Evolutionary conservation across 2,797 vertebrate genomes (phyloP), one percentile per base, ranked within the genome.

Genomic region (Trachurus trachurus): DNA sequence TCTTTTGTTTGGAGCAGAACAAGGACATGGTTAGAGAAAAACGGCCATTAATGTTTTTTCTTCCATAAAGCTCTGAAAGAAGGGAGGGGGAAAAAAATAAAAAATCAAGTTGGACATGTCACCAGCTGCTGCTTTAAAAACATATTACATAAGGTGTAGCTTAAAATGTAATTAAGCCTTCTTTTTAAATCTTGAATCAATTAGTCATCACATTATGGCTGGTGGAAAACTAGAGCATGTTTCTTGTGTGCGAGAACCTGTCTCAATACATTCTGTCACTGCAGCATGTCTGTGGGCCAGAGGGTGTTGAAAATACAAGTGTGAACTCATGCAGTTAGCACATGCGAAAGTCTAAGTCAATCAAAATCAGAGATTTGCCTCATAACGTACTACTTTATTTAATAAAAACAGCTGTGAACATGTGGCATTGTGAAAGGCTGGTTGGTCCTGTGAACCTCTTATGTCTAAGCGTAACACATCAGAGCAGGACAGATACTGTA

Each of bases 1-100:
- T 6, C 22, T 47, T 34, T 71, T 69, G 29, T 86, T 76, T 56
- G 26, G 56, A 71, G 54, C 1, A 3, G 42, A 60, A 67, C 44
- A 64, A 79, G 80, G 45, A 64, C 63, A 73, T 22, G n/a, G 72
- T 87, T 76, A 19, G 76, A 81, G 31, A 70, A 65, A 56, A 80
- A 73, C 19, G 15, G 9, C 72, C 68, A 49, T 81, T 75, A 50
- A 72, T 49, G 31, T 68, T 73, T 75, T 56, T 58, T 42, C 29
- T 60, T 64, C 19, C 56, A 71, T 84, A 65, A 78, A 57, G 8
- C 3, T 81, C 6, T 17, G 75, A 78, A 80, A 71, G 79, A 67
- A 12, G 10, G 1, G 16, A 16, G 29, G 16, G 16, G 9, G 83
- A 52, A 58, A 7, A 3, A 4, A 57, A 57, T 4, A 34, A 34